A percentile compares a stretch with the other conserved stretches of the same genome.
Conservation (phyloP, 2,888 invertebrate genomes). For the Uloborus plumipes region DNA sequence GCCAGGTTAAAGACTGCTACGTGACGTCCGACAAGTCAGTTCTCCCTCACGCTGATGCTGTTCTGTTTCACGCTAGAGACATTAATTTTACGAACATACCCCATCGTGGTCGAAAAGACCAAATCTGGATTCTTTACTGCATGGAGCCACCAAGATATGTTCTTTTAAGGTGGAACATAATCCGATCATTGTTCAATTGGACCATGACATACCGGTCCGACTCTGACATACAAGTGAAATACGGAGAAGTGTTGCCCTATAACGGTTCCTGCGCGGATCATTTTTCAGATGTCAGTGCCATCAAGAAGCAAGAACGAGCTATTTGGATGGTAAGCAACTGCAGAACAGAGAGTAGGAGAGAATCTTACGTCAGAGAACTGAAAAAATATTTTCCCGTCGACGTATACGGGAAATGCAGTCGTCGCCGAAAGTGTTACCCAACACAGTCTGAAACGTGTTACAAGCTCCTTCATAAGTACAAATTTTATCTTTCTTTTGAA, state of each 20-base stretch:
- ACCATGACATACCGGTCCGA: constrained; percentile 62
- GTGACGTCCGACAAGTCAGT: constrained; percentile 46
- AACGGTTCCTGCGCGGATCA: background rate
- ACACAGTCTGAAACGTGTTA: constrained; percentile 50
- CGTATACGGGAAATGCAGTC: constrained; percentile 71
- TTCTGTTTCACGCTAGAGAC: constrained; percentile 59
- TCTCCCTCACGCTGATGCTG: constrained; percentile 31
- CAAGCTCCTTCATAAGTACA: constrained; percentile 66
- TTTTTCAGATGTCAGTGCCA: background rate
- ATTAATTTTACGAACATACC: constrained; percentile 41
- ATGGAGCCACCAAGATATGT: constrained; percentile 54
- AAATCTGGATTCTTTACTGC: constrained; percentile 61
- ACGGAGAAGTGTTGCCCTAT: constrained; percentile 26
- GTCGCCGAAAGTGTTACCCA: constrained; percentile 63
- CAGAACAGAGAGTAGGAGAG: constrained; percentile 70
- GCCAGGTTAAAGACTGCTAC: constrained; percentile 48
- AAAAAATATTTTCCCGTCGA: constrained; percentile 69
- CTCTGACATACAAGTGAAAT: constrained; percentile 59
- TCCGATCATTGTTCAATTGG: constrained; percentile 60
- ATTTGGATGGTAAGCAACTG: constrained; percentile 73
- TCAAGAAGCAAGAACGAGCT: constrained; percentile 65
- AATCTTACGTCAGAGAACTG: constrained; percentile 71
- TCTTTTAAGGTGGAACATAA: constrained; percentile 29
- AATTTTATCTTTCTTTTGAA: constrained; percentile 69
- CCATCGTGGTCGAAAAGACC: background rate